Evolutionary conservation across 2,888 invertebrate genomes (phyloP), one percentile per base, ranked within the genome.

Genomic region (Parnassius glacialis): DNA sequence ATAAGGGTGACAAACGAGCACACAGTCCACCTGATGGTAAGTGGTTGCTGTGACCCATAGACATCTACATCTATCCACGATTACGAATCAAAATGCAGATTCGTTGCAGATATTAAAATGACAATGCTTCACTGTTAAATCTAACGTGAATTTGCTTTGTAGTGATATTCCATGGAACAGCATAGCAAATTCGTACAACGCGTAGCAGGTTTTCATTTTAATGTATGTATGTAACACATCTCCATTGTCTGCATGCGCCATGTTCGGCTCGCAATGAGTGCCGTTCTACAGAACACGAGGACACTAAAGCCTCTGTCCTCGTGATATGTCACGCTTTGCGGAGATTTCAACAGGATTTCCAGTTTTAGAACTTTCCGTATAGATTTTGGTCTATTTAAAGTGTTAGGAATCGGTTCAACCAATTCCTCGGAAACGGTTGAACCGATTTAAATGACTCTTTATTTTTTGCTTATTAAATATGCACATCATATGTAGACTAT

Each of bases 261-360:
- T 42, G 47, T 62, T 62, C 59, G 16, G 55, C 20, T 62, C 59
- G 55, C 59, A 63, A 52, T 63, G 56, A 63, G 52, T 45, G 59
- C 59, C 62, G 55, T 59, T 62, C 54, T 45, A 53, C 48, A 16
- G 20, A 45, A 54, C 34, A 55, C 58, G 59, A 59, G 62, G 51
- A 55, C 52, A 56, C 55, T 54, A 54, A 57, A 59, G 59, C 59
- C 44, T 12, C 55, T 34, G 41, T 51, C 45, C 59, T 63, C 62
- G 66, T 64, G 64, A 67, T 68, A 63, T 64, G 55, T 60, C 64
- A 60, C 44, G 61, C 61, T 62, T 59, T 60, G 52, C 57, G 41
- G 13, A 50, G 52, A 10, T 50, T 42, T 13, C 43, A 52, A 16
- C 47, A 51, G 47, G 53, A 64, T 59, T 55, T 47, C 48, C 53